These are phyloP conservation scores for Archips xylosteana DNA, from an alignment of 2,888 invertebrate species.

Conservation along the genomic window DNA sequence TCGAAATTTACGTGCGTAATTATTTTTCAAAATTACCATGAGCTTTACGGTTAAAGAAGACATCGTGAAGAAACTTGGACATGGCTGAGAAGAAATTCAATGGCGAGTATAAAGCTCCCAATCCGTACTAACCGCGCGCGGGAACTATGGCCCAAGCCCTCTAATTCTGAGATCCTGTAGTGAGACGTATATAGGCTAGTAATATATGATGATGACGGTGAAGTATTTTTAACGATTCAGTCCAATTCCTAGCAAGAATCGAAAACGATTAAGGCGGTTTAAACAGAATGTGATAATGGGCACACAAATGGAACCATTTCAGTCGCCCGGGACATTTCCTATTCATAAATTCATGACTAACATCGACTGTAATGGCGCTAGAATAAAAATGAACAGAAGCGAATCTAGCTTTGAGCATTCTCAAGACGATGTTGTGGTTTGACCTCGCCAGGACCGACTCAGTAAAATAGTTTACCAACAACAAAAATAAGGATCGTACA, in stretches of 20 bases:
- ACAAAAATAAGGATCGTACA: too few relatives aligned
- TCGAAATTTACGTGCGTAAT: too few relatives aligned
- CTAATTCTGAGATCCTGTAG: too few relatives aligned
- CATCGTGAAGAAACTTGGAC: too few relatives aligned
- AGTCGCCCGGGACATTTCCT: constrained; percentile 54
- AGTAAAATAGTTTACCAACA: background rate
- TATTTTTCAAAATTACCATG: too few relatives aligned
- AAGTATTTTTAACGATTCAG: background rate
- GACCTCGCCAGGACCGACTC: background rate
- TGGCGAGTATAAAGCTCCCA: too few relatives aligned
- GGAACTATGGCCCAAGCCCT: too few relatives aligned
- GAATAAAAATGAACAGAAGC: constrained; percentile 21
- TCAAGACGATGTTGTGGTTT: constrained; percentile 46
- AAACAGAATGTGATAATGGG: constrained; percentile 44
- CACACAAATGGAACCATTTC: constrained; percentile 50
- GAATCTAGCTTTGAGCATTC: background rate
- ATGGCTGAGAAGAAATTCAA: too few relatives aligned
- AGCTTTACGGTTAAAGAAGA: too few relatives aligned
- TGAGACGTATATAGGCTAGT: too few relatives aligned
- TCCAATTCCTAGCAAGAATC: constrained; percentile 22
- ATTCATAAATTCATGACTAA: constrained; percentile 65
- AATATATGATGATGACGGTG: too few relatives aligned
- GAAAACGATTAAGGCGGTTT: constrained; percentile 42
- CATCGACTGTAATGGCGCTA: constrained; percentile 36
- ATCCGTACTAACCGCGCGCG: too few relatives aligned